Evolutionary conservation across 2,113 vertebrate species (phyloP).

Genomic region (Ptilonorhynchus violaceus): DNA sequence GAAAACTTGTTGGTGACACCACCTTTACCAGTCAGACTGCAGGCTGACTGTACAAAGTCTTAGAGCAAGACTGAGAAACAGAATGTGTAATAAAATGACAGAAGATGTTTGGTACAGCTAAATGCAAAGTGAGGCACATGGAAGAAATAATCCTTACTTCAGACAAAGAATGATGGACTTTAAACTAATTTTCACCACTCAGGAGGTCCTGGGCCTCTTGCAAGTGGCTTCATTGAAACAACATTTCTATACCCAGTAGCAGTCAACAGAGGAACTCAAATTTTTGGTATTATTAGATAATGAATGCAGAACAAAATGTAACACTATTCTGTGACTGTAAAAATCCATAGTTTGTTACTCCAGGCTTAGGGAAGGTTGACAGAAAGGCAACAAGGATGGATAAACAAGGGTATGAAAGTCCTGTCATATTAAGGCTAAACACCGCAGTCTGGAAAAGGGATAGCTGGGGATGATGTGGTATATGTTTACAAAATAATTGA

Average conservation of each 20-base stretch:
- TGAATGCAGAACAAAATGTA: not conserved
- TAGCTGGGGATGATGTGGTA: not conserved
- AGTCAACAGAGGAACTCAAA: not conserved
- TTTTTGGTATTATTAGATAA: not conserved
- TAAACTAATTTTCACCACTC: not conserved
- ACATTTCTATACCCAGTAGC: not conserved
- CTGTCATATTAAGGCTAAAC: not conserved
- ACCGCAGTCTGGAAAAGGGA: not conserved
- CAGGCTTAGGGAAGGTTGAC: not conserved
- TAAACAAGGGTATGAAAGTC: not conserved
- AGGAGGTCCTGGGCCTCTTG: not conserved
- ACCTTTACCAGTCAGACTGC: not conserved
- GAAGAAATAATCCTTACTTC: not conserved
- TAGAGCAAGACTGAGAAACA: not conserved
- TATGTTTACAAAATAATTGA: not conserved
- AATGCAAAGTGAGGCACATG: not conserved
- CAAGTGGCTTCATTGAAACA: not conserved
- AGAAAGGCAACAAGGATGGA: not conserved
- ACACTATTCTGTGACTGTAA: not conserved
- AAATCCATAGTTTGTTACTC: not conserved
- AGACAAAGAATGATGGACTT: not conserved
- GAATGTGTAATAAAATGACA: not conserved
- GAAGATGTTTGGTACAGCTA: not conserved
- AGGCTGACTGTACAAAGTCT: not conserved
- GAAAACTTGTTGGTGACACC: not conserved